Base-by-base conservation (phyloP, 2,888 invertebrate genomes). In the Chloroclystis v-ata region DNA sequence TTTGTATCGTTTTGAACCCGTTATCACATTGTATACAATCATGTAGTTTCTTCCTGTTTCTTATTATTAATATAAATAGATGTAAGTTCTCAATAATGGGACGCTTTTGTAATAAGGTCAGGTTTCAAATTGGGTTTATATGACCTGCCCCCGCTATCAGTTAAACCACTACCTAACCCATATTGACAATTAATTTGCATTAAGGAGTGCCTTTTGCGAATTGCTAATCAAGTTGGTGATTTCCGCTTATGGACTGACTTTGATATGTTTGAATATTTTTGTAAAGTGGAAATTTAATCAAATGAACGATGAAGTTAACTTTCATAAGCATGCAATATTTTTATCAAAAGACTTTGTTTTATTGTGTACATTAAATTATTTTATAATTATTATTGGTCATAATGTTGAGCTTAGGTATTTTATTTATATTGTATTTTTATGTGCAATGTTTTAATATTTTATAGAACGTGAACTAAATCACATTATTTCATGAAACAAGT, bases 161-260 rank as follows among this genome's bases (percentile, higher is more conserved):
- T 56, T 52, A 54, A 56, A 54, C 49, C 37, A 49, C 45, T n/a
- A 44, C 54, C 45, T 53, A 47, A 38, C 55, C 46, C 54, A 48
- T 37, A 47, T 51, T 37, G 45, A 47, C 49, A 25, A 54, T 61
- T 54, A 43, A 53, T 53, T 57, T 55, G 57, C 55, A 69, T 74
- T 56, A 63, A 68, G 75, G 76, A 82, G 84, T 83, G 83, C 82
- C 84, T 84, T 82, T 76, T 68, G 75, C 70, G 66, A 70, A 68
- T 67, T 63, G 67, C 69, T 69, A 59, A 60, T 58, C 52, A 59
- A 65, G 60, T 65, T 68, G 63, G 74, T 75, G 73, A 68, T 71
- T 69, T 65, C 63, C 69, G 71, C 72, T 69, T 61, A 65, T 60
- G 76, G 76, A 82, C 80, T 79, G 80, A 79, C 74, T 75, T 76